Evolutionary conservation across 2,797 vertebrate species (phyloP), one percentile per base, ranked within the genome.

Genomic region (Mustela erminea): DNA sequence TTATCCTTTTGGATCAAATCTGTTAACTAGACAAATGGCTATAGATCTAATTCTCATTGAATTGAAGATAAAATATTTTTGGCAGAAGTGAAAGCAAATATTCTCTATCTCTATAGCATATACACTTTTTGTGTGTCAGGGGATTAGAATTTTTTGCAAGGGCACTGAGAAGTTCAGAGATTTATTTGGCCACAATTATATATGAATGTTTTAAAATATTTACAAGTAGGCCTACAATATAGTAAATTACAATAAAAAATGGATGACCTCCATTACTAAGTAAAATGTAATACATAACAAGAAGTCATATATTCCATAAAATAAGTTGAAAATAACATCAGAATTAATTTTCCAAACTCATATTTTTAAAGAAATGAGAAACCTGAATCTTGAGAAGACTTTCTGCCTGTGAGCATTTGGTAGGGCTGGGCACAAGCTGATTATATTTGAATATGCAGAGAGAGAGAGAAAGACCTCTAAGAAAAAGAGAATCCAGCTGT

Each of bases 1-100:
- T 86, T 86, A 41, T 49, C 10, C 5, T 41, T 75, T 77, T 54
- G 62, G 20, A 83, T 89, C 43, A 81, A 35, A 54, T 86, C 29
- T 74, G 11, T 82, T 88, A 85, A 77, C 21, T 52, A 80, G 49
- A 93, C 21, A 66, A 74, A 64, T 46, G 38, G 5, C 38, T 70
- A n/a, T 7, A 82, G 46, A 46, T 52, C 43, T 56, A 81, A 90
- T 94, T 90, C 49, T 46, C 25, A 27, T 15, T 21, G 21, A 64
- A 32, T 90, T 35, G 27, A 90, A 90, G 27, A 81, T 75, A n/a
- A 95, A 89, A 17, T 95, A 66, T 82, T 90, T 93, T 38, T 94
- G 49, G 5, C 54, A 89, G 32, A 78, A 62, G 10, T 82, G 43
- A 93, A 96, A 91, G 25, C 23, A 96, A 87, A 56, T 8, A 88